phyloP scores from a whole-genome alignment of 2,797 vertebrate genomes.

The Coluber constrictor region DNA sequence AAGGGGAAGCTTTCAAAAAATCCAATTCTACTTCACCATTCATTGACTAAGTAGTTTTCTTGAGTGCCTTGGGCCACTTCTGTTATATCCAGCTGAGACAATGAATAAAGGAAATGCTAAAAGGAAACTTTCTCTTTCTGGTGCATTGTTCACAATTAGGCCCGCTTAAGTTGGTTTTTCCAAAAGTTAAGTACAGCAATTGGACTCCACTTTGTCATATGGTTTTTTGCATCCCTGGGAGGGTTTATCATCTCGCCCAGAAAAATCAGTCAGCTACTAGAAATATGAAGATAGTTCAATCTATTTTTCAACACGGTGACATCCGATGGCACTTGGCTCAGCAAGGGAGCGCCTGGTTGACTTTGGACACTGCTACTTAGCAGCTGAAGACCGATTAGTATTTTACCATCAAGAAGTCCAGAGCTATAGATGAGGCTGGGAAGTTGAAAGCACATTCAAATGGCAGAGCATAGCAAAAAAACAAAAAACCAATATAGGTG shows the following conservation, averaged over 20 bases:
- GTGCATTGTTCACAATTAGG: constrained; percentile 5
- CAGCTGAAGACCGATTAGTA: not conserved
- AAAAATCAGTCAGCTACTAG: not conserved
- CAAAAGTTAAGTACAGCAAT: not conserved
- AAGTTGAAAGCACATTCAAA: not conserved
- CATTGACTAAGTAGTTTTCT: not conserved
- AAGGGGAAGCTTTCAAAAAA: not conserved
- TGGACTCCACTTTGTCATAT: not conserved
- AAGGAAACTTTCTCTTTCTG: constrained; percentile 14
- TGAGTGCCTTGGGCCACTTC: constrained; percentile 17
- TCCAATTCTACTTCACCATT: not conserved
- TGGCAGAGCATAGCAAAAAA: not conserved
- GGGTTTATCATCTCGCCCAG: too few relatives aligned
- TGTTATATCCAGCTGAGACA: constrained; percentile 3
- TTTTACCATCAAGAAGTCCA: not conserved
- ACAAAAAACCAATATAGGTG: not conserved
- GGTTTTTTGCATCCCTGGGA: not conserved
- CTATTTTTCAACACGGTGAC: not conserved
- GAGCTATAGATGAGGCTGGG: not conserved
- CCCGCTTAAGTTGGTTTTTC: not conserved
- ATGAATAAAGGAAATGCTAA: constrained; percentile 30
- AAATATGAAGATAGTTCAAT: not conserved
- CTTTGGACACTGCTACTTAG: not conserved
- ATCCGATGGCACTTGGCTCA: not conserved
- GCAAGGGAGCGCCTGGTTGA: not conserved